Conservation (phyloP, 2,113 vertebrate species). For the Cynoglossus semilaevis region DNA sequence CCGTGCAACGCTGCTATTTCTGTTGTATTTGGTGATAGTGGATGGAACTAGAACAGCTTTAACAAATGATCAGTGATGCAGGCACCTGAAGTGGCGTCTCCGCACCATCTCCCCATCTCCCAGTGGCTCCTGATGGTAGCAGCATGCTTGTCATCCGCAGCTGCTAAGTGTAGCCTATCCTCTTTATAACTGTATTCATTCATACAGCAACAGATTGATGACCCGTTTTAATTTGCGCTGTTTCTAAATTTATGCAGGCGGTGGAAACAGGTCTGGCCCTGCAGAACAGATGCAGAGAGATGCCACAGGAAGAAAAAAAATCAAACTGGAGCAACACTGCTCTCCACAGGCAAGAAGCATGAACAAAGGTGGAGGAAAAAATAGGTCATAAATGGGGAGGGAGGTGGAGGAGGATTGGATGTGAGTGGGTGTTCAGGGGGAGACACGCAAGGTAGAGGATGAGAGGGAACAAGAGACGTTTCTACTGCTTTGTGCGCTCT, state of each 20-base stretch:
- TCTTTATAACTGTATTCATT: conserved; percentile 5
- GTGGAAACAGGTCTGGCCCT: background rate
- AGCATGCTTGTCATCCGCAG: background rate
- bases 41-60: conserved; percentile 46
- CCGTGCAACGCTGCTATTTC: conserved; percentile 19
- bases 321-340: conserved; percentile 54
- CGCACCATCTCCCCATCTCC: conserved; percentile 15
- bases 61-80: conserved; percentile 33
- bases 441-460: background rate
- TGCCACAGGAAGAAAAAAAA: conserved; percentile 1
- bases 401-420: background rate
- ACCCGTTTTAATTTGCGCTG: conserved; percentile 41
- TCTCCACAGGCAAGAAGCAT: conserved; percentile 54
- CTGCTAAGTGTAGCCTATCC: conserved; percentile 11
- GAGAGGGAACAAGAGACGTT: background rate
- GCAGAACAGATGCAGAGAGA: conserved; percentile 15
- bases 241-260: background rate
- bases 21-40: background rate
- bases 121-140: conserved; percentile 8
- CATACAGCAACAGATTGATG: conserved; percentile 8
- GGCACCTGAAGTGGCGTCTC: conserved; percentile 12
- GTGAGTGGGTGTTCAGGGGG: background rate
- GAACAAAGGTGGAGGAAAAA: conserved; percentile 41
- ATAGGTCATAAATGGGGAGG: conserved; percentile 50
- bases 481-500: background rate